A percentile compares a stretch with the other conserved stretches of the same genome.
Evolutionary conservation across 1,140 invertebrate species (phyloP).

Genomic region (Ganaspis sp.): DNA sequence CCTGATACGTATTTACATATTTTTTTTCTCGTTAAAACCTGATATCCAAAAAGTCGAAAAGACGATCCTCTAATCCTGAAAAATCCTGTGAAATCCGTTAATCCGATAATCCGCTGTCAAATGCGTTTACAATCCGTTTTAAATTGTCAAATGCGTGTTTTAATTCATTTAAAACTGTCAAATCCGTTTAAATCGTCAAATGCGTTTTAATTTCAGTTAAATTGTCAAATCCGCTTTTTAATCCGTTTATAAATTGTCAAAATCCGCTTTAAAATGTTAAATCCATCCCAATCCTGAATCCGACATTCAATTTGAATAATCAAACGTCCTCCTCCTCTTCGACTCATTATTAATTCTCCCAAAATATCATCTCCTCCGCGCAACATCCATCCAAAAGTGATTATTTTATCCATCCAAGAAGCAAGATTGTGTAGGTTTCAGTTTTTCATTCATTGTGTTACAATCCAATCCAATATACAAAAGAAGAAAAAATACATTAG

Average conservation of each 20-base stretch:
- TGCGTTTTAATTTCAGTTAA: too few relatives aligned
- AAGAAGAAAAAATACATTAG: slow-evolving; percentile 78
- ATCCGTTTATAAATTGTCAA: too few relatives aligned
- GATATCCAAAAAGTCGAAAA: neutral
- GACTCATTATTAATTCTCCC: slow-evolving; percentile 46
- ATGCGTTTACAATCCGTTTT: neutral
- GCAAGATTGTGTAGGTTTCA: slow-evolving; percentile 76
- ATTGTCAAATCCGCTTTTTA: neutral
- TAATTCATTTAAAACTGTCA: neutral
- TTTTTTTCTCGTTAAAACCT: neutral
- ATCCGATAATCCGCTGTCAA: neutral
- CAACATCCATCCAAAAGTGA: slow-evolving; percentile 74
- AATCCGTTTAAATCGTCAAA: neutral
- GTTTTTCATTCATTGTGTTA: slow-evolving; percentile 77
- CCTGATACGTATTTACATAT: too few relatives aligned
- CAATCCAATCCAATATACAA: slow-evolving; percentile 78
- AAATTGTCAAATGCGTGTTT: neutral
- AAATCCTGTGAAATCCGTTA: too few relatives aligned
- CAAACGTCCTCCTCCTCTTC: slow-evolving; percentile 26
- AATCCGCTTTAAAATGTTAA: slow-evolving; percentile 3
- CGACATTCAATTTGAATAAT: neutral
- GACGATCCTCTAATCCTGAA: neutral
- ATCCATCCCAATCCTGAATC: slow-evolving; percentile 17
- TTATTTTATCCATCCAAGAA: slow-evolving; percentile 75
- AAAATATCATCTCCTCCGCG: slow-evolving; percentile 63